A percentile compares a stretch with the other conserved stretches of the same genome.
Evolutionary conservation across 2,797 vertebrate species (phyloP).

Genomic region (Leptoclinus maculatus): DNA sequence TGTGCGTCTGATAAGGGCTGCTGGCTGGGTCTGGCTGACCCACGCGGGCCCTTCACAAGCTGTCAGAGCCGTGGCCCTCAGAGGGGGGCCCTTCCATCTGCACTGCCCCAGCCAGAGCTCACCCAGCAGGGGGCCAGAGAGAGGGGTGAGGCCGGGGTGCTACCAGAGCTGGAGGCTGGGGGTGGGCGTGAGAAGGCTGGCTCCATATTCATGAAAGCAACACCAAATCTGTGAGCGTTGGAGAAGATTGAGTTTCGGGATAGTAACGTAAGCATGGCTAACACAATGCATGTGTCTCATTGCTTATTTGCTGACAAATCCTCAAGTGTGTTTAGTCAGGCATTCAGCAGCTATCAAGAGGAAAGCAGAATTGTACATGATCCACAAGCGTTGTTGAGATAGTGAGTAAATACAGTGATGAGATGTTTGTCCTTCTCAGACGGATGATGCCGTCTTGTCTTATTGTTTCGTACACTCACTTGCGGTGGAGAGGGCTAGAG

Average conservation of each 20-base stretch:
- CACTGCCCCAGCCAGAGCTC: conserved; percentile 80
- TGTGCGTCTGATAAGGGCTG: conserved; percentile 84
- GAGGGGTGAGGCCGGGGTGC: conserved; percentile 74
- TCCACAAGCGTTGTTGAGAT: conserved; percentile 23
- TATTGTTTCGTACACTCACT: conserved; percentile 31
- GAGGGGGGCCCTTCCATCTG: conserved; percentile 85
- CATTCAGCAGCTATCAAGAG: conserved; percentile 39
- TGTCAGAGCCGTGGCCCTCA: conserved; percentile 85
- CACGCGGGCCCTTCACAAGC: conserved; percentile 84
- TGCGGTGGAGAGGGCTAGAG: conserved; percentile 20
- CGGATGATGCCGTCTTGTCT: conserved; percentile 27
- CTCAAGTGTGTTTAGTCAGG: conserved; percentile 33
- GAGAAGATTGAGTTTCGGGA: conserved; percentile 29
- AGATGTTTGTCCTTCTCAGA: conserved; percentile 44
- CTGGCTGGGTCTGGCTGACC: conserved; percentile 83
- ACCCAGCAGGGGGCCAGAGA: conserved; percentile 80
- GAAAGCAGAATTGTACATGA: conserved; percentile 27
- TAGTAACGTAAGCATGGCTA: conserved; percentile 8
- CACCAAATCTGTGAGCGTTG: conserved; percentile 47
- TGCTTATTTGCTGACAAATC: conserved; percentile 50
- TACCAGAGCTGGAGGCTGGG: conserved; percentile 66
- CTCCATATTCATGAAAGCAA: conserved; percentile 73
- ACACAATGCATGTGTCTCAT: conserved; percentile 20
- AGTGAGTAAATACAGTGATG: conserved; percentile 39
- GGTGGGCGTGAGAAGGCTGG: conserved; percentile 58